These are phyloP conservation scores for Archegozetes longisetosus DNA, from an alignment of 1,140 invertebrate genomes.

Conservation along the genomic window DNA sequence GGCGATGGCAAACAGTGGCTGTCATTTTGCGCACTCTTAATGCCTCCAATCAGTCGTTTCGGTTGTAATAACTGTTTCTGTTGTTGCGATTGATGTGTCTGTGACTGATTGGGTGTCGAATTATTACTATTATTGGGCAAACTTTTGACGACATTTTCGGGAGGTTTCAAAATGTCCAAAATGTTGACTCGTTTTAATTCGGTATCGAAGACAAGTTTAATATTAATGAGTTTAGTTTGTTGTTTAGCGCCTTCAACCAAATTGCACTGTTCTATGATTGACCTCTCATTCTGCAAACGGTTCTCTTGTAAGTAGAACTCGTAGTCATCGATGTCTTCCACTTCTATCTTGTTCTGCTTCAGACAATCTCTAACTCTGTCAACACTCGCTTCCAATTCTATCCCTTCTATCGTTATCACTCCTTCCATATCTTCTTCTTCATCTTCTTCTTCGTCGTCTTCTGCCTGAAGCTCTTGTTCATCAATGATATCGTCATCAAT, in stretches of 20 bases:
- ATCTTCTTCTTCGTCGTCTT: conserved; percentile 19
- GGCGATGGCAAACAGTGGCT: conserved; percentile 6
- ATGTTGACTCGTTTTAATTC: conserved; percentile 17
- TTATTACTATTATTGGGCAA: not conserved
- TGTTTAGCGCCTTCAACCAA: conserved; percentile 17
- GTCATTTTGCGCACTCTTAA: conserved; percentile 2
- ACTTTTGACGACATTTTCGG: conserved; percentile 8
- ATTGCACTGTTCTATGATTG: conserved; percentile 19
- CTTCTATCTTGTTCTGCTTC: conserved; percentile 7
- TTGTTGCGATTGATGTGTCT: not conserved
- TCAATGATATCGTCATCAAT: not conserved
- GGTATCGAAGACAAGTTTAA: conserved; percentile 15
- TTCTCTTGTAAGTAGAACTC: conserved; percentile 19
- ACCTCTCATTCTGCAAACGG: conserved; percentile 6
- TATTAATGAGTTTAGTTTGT: conserved; percentile 17
- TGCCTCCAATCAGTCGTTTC: conserved; percentile 16
- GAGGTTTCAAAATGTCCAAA: conserved; percentile 19
- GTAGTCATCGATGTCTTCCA: conserved; percentile 13
- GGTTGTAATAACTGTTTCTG: conserved; percentile 8
- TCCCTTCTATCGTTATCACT: conserved; percentile 16
- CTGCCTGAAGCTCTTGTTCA: not conserved
- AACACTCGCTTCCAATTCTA: conserved; percentile 15
- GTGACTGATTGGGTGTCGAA: not conserved
- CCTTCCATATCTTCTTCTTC: conserved; percentile 14
- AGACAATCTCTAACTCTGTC: conserved; percentile 3